Percentiles rank a stretch among this genome's conserved stretches.
These are phyloP conservation scores for Stylophora pistillata DNA, from an alignment of 64 coral and sea anemone genomes.

Conservation along the genomic window DNA sequence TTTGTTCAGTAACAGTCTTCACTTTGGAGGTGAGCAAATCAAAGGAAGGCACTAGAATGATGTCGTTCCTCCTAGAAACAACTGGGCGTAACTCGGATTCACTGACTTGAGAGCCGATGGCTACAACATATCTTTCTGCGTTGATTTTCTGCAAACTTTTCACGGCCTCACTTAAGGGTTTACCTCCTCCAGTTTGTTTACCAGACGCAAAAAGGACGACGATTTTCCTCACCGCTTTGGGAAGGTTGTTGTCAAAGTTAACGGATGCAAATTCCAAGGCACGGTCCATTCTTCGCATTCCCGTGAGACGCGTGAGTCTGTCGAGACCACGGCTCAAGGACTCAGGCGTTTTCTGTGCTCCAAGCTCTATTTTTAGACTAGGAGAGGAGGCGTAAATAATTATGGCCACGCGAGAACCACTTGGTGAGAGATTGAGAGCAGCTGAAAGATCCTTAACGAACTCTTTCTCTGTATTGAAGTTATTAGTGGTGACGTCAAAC, in stretches of 20 bases:
- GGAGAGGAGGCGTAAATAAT: constrained; percentile 64
- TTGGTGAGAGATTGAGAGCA: constrained; percentile 54
- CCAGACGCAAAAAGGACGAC: constrained; percentile 39
- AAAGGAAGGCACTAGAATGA: constrained; percentile 6
- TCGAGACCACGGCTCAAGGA: background rate
- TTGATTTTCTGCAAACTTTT: background rate
- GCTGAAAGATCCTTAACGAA: constrained; percentile 66
- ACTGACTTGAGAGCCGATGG: constrained; percentile 42
- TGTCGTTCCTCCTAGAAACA: background rate
- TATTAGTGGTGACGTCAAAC: constrained; percentile 26
- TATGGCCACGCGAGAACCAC: constrained; percentile 50
- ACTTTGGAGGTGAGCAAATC: constrained; percentile 13
- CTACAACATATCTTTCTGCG: constrained; percentile 13
- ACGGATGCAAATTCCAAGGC: constrained; percentile 44
- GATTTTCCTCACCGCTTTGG: constrained; percentile 18
- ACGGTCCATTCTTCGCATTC: constrained; percentile 44
- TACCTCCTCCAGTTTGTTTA: background rate
- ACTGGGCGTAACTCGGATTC: constrained; percentile 9
- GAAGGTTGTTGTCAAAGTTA: constrained; percentile 10
- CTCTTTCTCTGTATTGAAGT: constrained; percentile 54
- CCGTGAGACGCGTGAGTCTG: background rate
- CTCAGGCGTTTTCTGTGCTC: background rate
- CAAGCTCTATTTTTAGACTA: background rate
- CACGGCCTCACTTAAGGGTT: constrained; percentile 16
- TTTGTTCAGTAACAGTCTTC: background rate